These are phyloP conservation scores for Desmodus rotundus DNA, from an alignment of 2,113 vertebrate species.

Conservation along the genomic window DNA sequence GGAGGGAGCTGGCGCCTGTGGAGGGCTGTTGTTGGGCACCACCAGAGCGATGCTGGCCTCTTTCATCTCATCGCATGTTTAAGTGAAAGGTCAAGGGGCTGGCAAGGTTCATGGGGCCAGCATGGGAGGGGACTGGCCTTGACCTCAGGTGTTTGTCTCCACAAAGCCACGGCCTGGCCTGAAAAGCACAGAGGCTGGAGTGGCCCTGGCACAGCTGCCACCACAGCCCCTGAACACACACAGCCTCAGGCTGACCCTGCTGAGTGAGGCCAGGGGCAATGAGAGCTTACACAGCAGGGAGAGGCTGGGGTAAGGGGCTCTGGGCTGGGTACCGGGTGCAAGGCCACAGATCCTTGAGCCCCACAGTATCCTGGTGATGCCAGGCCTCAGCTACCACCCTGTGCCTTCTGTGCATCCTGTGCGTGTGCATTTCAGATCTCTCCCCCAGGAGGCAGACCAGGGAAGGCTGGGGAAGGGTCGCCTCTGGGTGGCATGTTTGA, in stretches of 20 bases:
- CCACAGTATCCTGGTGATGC: background rate
- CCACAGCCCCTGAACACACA: background rate
- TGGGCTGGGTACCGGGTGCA: fast-evolving
- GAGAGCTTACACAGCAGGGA: background rate
- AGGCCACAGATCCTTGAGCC: background rate
- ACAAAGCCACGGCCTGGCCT: background rate
- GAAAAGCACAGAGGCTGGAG: background rate
- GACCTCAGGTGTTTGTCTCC: background rate
- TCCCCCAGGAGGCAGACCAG: background rate
- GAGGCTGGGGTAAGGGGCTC: background rate
- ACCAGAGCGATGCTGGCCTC: background rate
- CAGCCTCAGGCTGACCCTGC: background rate
- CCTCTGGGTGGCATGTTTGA: background rate
- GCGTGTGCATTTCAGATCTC: background rate
- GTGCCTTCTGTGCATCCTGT: background rate
- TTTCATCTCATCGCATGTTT: background rate
- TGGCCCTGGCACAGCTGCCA: background rate
- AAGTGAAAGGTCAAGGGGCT: background rate
- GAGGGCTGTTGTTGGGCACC: background rate
- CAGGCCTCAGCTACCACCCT: background rate
- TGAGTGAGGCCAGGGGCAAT: background rate
- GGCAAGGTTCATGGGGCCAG: background rate
- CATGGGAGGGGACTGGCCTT: background rate
- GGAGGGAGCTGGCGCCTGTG: background rate
- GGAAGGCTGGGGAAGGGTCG: background rate